Evolutionary conservation across 2,797 vertebrate genomes (phyloP), one percentile per base, ranked within the genome.

Genomic region (Vireo griseus): DNA sequence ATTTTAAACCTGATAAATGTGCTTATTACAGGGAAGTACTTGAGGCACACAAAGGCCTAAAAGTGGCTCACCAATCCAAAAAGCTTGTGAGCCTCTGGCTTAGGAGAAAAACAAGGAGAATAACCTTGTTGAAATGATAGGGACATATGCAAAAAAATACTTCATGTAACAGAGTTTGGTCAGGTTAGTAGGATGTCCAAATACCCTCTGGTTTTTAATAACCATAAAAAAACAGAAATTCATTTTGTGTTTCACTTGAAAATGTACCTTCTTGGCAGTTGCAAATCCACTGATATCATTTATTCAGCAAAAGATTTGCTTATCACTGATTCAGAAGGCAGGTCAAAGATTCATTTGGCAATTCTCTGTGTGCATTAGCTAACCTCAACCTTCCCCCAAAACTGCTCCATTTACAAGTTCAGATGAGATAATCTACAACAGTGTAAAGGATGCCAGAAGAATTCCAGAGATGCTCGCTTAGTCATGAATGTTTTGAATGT

Each of bases 311-410:
- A 92, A 74, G 48, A 72, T 78, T 84, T 84, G 66, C 76, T 80
- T 86, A 81, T 87, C 88, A 86, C 47, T 86, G 62, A 72, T 84
- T 78, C 66, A 92, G 86, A 86, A 91, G 40, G 31, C 62, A 90
- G 73, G 76, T 66, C 73, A 86, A 72, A 72, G 76, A 92, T 88
- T 89, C 75, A 58, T 35, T 92, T 94, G 87, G 68, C 76, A 90
- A 51, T 65, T 29, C 28, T 90, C 69, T 80, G 3, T 16, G 28
- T 48, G 44, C 73, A 48, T 75, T 92, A 78, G 75, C 66, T 50
- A 84, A 63, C 85, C 72, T 65, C 31, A 86, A n/a, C 25, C 42
- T 79, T 66, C 81, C 44, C 21, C 83, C 48, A 75, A 44, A 96
- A 92, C 44, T 3, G 0, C 40, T 88, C 48, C 8, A 0, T 57